Percentiles rank a stretch among this genome's conserved stretches.
Evolutionary conservation across 2,888 invertebrate species (phyloP).

Genomic region (Homarus gammarus): DNA sequence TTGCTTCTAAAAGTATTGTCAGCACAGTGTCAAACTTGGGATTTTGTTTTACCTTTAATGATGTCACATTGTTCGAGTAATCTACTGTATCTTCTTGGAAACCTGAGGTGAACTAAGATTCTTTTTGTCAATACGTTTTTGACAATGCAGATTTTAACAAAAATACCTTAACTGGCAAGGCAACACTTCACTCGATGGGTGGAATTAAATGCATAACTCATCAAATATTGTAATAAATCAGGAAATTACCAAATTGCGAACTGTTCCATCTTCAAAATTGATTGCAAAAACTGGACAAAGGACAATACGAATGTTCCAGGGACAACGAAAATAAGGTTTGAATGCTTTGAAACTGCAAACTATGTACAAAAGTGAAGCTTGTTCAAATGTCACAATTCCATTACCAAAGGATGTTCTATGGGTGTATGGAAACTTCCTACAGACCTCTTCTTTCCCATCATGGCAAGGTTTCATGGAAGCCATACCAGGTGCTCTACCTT

Average conservation of each 20-base stretch:
- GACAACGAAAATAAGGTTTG: no score
- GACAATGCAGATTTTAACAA: constrained; percentile 35
- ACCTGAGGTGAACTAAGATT: constrained; percentile 41
- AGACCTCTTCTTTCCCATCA: no score
- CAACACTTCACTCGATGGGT: constrained; percentile 41
- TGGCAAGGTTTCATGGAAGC: no score
- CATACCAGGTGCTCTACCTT: no score
- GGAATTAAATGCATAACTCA: constrained; percentile 38
- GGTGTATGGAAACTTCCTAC: no score
- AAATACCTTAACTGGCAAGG: constrained; percentile 35
- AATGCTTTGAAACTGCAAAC: no score
- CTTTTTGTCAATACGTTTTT: constrained; percentile 33
- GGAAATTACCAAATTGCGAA: neutral
- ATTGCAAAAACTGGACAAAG: neutral
- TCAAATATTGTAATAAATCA: constrained; percentile 8
- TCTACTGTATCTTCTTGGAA: constrained; percentile 33
- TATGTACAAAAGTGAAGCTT: no score
- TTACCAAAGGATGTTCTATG: no score
- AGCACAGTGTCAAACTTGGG: constrained; percentile 13
- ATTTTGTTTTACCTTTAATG: constrained; percentile 20
- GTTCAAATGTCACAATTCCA: no score
- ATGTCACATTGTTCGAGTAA: no score
- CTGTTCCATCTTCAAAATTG: neutral
- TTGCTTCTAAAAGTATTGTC: no score
- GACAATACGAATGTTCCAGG: neutral